Percentiles rank a stretch among this genome's conserved stretches.
phyloP scores from a whole-genome alignment of 2,797 vertebrate genomes.

The Calcarius lapponicus region DNA sequence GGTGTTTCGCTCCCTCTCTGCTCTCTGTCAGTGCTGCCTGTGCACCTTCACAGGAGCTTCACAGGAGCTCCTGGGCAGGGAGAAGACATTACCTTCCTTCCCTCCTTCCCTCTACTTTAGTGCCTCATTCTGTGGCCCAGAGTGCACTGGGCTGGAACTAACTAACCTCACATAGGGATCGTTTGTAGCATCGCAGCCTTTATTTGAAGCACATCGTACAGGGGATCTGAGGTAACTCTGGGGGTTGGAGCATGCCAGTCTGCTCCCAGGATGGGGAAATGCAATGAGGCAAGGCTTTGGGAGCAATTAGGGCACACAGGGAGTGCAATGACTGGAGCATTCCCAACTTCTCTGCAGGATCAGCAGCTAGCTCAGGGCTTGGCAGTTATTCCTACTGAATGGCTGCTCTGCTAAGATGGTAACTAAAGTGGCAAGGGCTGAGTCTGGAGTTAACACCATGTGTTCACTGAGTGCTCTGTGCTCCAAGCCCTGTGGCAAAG shows the following conservation, averaged over 20 bases:
- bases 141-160: not conserved
- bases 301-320: not conserved
- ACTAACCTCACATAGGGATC: not conserved
- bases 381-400: not conserved
- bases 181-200: not conserved
- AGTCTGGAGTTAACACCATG: not conserved
- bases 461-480: not conserved
- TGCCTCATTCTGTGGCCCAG: not conserved
- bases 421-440: not conserved
- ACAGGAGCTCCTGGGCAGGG: not conserved
- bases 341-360: rapidly evolving
- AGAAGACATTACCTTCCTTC: not conserved
- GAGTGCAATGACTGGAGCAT: not conserved
- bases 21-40: not conserved
- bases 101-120: not conserved
- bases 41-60: rapidly evolving
- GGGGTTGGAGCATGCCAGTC: rapidly evolving
- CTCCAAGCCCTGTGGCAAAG: not conserved
- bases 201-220: not conserved
- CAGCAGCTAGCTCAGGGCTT: not conserved
- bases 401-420: not conserved
- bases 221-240: not conserved
- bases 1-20: not conserved
- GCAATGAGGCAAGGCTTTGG: not conserved
- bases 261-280: not conserved